phyloP scores from a whole-genome alignment of 2,888 invertebrate genomes.

The Drosophila rellima region DNA sequence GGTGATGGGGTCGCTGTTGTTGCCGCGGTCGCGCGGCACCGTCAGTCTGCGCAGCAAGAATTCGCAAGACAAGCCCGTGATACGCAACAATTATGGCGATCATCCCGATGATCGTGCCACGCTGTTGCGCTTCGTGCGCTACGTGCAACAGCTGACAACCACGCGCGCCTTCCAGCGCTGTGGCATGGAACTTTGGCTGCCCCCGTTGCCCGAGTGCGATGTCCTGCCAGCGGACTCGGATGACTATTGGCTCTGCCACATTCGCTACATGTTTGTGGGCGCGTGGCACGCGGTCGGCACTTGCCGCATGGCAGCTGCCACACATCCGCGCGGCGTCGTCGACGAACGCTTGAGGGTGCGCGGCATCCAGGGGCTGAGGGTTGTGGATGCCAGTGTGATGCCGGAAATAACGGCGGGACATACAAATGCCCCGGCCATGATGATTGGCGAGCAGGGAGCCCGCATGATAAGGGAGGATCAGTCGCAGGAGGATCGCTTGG shows the following conservation, averaged over 20 bases:
- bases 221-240: slow-evolving; percentile 75
- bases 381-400: slow-evolving; percentile 94
- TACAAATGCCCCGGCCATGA: slow-evolving; percentile 93
- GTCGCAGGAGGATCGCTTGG: neutral
- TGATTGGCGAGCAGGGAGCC: slow-evolving; percentile 94
- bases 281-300: slow-evolving; percentile 90
- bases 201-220: slow-evolving; percentile 75
- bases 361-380: slow-evolving; percentile 89
- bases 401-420: slow-evolving; percentile 92
- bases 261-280: slow-evolving; percentile 87
- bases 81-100: slow-evolving; percentile 87
- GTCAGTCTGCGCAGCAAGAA: slow-evolving; percentile 87
- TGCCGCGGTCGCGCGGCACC: slow-evolving; percentile 85
- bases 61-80: slow-evolving; percentile 87
- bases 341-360: slow-evolving; percentile 86
- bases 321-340: slow-evolving; percentile 86
- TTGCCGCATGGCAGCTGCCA: slow-evolving; percentile 88
- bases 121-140: slow-evolving; percentile 83
- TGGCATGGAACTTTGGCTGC: slow-evolving; percentile 76
- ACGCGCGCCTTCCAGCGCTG: slow-evolving; percentile 85
- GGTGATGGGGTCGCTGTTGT: slow-evolving; percentile 76
- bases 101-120: slow-evolving; percentile 85
- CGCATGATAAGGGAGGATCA: slow-evolving; percentile 81
- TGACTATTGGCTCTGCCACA: slow-evolving; percentile 88
- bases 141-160: slow-evolving; percentile 81